Evolutionary conservation across 2,797 vertebrate genomes (phyloP).

Genomic region (Myripristis jacobus): DNA sequence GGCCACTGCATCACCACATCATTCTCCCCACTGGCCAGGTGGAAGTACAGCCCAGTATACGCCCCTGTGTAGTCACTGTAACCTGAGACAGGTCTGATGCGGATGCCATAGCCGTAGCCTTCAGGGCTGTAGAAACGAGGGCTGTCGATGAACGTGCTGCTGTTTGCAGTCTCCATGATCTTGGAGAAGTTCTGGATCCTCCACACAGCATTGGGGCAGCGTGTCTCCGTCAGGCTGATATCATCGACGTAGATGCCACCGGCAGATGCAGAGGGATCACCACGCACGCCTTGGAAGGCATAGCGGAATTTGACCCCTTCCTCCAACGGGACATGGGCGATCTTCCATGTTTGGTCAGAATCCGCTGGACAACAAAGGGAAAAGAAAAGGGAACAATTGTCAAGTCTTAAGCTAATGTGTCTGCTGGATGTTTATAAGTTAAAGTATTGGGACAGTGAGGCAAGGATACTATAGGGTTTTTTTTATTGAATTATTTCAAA

Average conservation of each 20-base stretch:
- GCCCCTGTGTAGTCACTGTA: slow-evolving; percentile 76
- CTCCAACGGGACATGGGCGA: slow-evolving; percentile 87
- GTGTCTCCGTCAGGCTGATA: slow-evolving; percentile 87
- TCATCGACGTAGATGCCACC: slow-evolving; percentile 91
- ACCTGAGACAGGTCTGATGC: slow-evolving; percentile 72
- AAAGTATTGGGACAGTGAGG: too few species aligned
- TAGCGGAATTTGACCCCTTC: slow-evolving; percentile 90
- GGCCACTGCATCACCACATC: slow-evolving; percentile 92
- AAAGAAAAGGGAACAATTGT: neutral
- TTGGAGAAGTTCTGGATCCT: slow-evolving; percentile 85
- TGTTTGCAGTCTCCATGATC: slow-evolving; percentile 69
- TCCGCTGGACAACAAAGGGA: slow-evolving; percentile 40
- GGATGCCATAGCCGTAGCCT: slow-evolving; percentile 88
- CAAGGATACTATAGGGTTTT: too few species aligned
- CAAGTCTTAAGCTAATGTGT: too few species aligned
- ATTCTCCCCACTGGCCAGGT: slow-evolving; percentile 89
- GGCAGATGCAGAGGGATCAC: slow-evolving; percentile 67
- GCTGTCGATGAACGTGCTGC: slow-evolving; percentile 70
- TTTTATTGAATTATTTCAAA: too few species aligned
- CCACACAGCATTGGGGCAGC: slow-evolving; percentile 89
- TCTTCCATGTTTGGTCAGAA: slow-evolving; percentile 87
- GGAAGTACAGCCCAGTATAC: slow-evolving; percentile 83
- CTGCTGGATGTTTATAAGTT: too few species aligned
- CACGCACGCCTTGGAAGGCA: slow-evolving; percentile 87
- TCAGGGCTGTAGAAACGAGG: slow-evolving; percentile 90